phyloP scores from a whole-genome alignment of 2,888 invertebrate genomes.

The Temnothorax ravouxi region DNA sequence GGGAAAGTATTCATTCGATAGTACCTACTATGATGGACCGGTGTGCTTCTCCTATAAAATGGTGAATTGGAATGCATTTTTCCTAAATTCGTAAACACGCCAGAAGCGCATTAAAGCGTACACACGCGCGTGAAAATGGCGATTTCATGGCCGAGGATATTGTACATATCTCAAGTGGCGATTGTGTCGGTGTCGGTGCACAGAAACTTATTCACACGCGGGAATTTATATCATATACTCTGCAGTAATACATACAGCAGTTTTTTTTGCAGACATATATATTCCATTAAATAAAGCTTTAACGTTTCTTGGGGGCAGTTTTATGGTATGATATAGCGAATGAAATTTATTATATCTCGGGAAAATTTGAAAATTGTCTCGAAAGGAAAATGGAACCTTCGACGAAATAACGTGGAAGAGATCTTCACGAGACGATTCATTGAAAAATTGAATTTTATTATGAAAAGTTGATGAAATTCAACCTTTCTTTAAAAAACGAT shows the following conservation, averaged over 20 bases:
- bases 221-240: slow-evolving; percentile 28
- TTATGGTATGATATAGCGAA: not conserved
- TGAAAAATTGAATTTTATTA: slow-evolving; percentile 1
- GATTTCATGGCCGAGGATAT: slow-evolving; percentile 30
- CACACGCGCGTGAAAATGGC: slow-evolving; percentile 18
- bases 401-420: not conserved
- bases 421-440: not conserved
- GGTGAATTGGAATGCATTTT: slow-evolving; percentile 13
- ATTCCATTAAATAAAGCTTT: slow-evolving; percentile 34
- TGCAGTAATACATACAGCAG: not conserved
- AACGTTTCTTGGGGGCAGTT: not conserved
- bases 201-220: not conserved
- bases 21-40: slow-evolving; percentile 10
- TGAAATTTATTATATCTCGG: slow-evolving; percentile 31
- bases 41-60: not conserved
- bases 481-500: not conserved
- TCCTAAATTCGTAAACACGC: slow-evolving; percentile 15
- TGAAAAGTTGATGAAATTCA: slow-evolving; percentile 15
- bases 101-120: slow-evolving; percentile 15
- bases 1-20: slow-evolving; percentile 13
- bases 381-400: not conserved
- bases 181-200: not conserved
- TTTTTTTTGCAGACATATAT: slow-evolving; percentile 30
- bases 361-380: not conserved
- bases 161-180: slow-evolving; percentile 25